These are phyloP conservation scores for Gastracanthus pulcherrimus DNA, from an alignment of 2,888 invertebrate genomes.

Conservation along the genomic window DNA sequence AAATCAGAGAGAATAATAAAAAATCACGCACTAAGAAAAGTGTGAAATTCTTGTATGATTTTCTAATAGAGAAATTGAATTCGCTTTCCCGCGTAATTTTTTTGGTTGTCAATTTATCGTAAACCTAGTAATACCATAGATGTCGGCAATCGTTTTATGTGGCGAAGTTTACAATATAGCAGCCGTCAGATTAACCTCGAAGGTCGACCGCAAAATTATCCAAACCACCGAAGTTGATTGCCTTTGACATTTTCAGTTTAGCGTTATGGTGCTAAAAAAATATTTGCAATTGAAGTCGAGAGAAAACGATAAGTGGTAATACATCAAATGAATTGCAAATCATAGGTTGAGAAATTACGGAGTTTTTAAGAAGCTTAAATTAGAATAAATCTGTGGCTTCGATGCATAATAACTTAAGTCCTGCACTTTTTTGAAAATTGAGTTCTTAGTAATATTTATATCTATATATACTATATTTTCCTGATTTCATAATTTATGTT, in stretches of 20 bases:
- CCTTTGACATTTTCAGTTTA: conserved; percentile 32
- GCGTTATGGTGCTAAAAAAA: neutral
- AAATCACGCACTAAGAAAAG: neutral
- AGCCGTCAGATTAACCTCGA: conserved; percentile 39
- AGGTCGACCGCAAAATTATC: conserved; percentile 48
- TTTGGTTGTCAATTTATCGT: conserved; percentile 7
- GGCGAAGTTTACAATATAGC: conserved; percentile 1
- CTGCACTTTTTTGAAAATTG: too few species aligned
- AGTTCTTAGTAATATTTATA: too few species aligned
- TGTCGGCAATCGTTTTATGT: conserved; percentile 19
- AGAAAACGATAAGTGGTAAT: neutral
- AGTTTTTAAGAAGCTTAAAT: too few species aligned
- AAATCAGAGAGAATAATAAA: neutral
- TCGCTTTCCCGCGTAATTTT: neutral
- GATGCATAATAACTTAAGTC: too few species aligned
- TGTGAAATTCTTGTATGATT: neutral
- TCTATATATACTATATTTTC: too few species aligned
- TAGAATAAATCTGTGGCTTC: too few species aligned
- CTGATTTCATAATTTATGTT: too few species aligned
- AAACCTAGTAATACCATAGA: neutral
- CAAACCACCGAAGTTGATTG: conserved; percentile 35
- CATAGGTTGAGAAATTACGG: too few species aligned
- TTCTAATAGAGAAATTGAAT: conserved; percentile 1
- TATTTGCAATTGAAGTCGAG: neutral
- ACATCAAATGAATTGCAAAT: neutral